These are phyloP conservation scores for Saturnia japonica DNA, from an alignment of 2,888 invertebrate genomes.

Conservation along the genomic window DNA sequence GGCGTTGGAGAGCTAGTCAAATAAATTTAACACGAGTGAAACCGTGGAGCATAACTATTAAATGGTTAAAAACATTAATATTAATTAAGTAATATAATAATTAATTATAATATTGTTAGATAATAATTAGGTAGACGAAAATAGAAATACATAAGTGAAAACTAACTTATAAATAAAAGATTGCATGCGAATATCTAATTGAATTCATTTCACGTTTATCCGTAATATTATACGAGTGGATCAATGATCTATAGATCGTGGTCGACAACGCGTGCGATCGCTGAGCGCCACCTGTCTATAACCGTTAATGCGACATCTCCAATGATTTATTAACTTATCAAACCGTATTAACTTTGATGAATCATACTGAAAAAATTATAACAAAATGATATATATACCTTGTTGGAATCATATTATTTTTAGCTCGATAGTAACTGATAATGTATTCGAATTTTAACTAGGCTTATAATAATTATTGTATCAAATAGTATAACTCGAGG, in stretches of 20 bases:
- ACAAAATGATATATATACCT: not conserved
- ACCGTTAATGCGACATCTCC: conserved; percentile 46
- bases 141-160: not conserved
- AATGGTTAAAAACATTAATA: too few species aligned
- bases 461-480: too few species aligned
- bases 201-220: conserved; percentile 5
- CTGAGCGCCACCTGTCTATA: conserved; percentile 32
- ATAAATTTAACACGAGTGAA: too few species aligned
- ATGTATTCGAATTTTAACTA: too few species aligned
- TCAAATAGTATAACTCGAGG: too few species aligned
- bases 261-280: conserved; percentile 46
- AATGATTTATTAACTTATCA: conserved; percentile 33
- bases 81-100: too few species aligned
- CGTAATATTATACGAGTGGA: conserved; percentile 31
- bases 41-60: too few species aligned
- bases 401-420: not conserved
- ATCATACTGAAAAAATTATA: not conserved
- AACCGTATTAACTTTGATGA: not conserved
- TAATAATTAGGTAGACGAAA: not conserved
- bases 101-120: not conserved
- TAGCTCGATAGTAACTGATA: too few species aligned
- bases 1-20: too few species aligned
- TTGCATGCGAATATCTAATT: not conserved
- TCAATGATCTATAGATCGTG: conserved; percentile 57
- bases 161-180: not conserved